Conservation (phyloP, 2,888 invertebrate genomes). For the Danaus chrysippus region DNA sequence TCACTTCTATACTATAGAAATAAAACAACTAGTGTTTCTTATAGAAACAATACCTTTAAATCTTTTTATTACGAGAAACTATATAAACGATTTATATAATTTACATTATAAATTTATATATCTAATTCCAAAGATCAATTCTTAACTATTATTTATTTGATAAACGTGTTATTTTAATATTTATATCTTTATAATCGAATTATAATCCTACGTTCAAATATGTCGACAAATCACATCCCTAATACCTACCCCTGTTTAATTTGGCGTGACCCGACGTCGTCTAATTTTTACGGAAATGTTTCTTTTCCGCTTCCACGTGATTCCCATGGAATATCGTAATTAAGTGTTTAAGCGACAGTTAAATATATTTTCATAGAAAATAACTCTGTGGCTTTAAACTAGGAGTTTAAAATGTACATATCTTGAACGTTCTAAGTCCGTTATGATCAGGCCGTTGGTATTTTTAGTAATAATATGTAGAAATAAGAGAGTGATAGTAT, state of each 20-base stretch:
- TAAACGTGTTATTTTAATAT: not conserved
- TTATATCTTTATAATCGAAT: not conserved
- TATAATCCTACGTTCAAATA: not conserved
- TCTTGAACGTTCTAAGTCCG: too few relatives aligned
- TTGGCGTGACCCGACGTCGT: constrained; percentile 55
- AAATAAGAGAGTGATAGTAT: constrained; percentile 50
- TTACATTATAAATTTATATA: too few relatives aligned
- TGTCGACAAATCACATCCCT: constrained; percentile 38
- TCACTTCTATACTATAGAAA: too few relatives aligned
- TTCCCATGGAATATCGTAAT: constrained; percentile 29
- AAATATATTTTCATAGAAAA: not conserved
- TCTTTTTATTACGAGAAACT: too few relatives aligned
- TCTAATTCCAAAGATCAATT: too few relatives aligned
- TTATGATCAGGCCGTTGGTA: too few relatives aligned
- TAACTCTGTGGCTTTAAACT: constrained; percentile 29
- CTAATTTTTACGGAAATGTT: constrained; percentile 61
- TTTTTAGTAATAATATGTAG: not conserved
- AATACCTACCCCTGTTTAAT: constrained; percentile 47
- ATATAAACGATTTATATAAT: too few relatives aligned
- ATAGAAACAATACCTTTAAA: too few relatives aligned
- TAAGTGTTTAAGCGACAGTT: not conserved
- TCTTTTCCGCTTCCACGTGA: constrained; percentile 44
- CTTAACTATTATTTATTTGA: not conserved
- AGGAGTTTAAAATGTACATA: constrained; percentile 11
- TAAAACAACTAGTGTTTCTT: too few relatives aligned